Evolutionary conservation across 2,888 invertebrate genomes (phyloP).

Genomic region (Lasioglossum morio): DNA sequence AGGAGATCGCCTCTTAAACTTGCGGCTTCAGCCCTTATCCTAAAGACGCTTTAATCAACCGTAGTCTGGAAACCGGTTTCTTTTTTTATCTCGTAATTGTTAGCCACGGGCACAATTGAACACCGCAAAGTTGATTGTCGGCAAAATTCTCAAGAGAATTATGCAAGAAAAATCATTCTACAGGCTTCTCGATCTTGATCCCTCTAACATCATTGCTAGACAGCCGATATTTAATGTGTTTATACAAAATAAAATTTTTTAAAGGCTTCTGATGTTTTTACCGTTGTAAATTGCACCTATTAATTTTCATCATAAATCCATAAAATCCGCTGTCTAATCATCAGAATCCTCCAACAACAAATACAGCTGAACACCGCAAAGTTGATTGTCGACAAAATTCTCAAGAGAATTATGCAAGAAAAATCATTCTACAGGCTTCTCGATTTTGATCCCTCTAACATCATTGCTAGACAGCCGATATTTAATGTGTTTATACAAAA

Average conservation of each 20-base stretch:
- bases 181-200: not conserved
- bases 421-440: not conserved
- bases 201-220: not conserved
- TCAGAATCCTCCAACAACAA: no score
- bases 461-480: no score
- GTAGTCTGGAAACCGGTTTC: not conserved
- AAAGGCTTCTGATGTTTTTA: no score
- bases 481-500: no score
- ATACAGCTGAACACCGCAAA: no score
- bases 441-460: not conserved
- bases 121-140: no score
- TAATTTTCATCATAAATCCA: no score
- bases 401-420: not conserved
- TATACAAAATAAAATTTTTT: no score
- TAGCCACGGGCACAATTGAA: not conserved
- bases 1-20: not conserved
- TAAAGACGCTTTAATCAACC: not conserved
- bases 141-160: not conserved
- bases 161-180: not conserved
- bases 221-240: no score
- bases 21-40: not conserved
- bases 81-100: constrained; percentile 1
- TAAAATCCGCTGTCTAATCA: no score
- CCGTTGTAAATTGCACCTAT: no score
- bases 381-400: not conserved